Evolutionary conservation across 1,140 invertebrate species (phyloP), one percentile per base, ranked within the genome.

Genomic region (Plectus sambesii): DNA sequence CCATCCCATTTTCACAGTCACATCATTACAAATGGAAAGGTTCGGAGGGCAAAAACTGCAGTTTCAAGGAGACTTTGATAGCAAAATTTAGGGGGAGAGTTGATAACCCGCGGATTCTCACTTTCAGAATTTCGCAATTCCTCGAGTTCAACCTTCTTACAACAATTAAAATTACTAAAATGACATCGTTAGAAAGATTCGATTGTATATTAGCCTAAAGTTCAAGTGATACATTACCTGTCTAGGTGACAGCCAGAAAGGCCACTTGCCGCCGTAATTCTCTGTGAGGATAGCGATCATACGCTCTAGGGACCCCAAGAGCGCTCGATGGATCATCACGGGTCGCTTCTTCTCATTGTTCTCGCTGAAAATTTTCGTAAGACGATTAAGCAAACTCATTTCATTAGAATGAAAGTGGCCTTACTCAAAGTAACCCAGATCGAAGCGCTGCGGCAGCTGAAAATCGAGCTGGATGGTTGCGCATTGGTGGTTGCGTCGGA

Each of bases 401-500:
- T 19, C 17, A 42, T 54, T 55, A 19, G 20, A 42, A 26, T 8
- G 24, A 26, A 9, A 25, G 39, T 43, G 6, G 19, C 26, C 60
- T 53, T 49, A 66, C 84, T 76, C 80, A 43, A 83, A 75, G 68
- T 84, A 93, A 42, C 73, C 76, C 6, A 94, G 73, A 74, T 92
- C 84, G 69, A 94, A 94, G 60, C 86, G 74, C 58, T 82, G 82
- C 0, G 93, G 93, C 45, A 97, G 73, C 66, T 98, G 92, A 73
- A 99, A 99, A 74, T 99, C 93, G 17, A 99, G 72, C 69, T 99
- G 93, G 67, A 99, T 94, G 5, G 93, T 99, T 30, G 89, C 93
- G 70, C 89, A 96, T 66, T 99, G 93, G 74, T 87, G 83, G 0
- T 81, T 73, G 30, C 93, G 75, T 56, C 80, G 80, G 36, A 98